Base-by-base conservation (phyloP, 2,113 vertebrate species). In the Rhinopomastus cyanomelas region DNA sequence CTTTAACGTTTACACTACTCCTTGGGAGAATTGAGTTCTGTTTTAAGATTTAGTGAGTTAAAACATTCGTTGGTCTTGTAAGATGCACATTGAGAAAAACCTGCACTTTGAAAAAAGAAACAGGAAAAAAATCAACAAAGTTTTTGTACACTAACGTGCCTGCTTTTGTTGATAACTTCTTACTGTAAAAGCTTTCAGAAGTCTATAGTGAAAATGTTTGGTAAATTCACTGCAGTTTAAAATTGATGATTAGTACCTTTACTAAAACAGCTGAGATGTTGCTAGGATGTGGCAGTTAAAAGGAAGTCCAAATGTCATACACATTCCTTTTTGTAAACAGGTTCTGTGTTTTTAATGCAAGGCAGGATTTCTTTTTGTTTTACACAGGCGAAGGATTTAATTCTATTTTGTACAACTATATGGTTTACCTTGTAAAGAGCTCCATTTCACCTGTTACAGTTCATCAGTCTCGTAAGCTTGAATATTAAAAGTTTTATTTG, bases 151-250 rank as follows among this genome's bases (percentile, higher is more conserved):
- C 97, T 96, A 93, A 97, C 66, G 97, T 98, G 97, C 97, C 97
- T 98, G 97, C 97, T 96, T 97, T 97, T 96, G 97, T 97, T 87
- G 92, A 94, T 94, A 95, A 97, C 97, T 97, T 97, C 96, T 97
- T 98, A 98, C 97, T 97, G 97, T 98, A 96, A 97, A 97, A 97
- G 96, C 97, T 96, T 97, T 97, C 96, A 92, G 88, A 97, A 97
- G 96, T 96, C 94, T 97, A 96, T 96, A 94, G 97, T 97, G 97
- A 95, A 95, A 84, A 96, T 96, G 96, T 98, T 97, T 96, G 96
- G 97, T 98, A 97, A 95, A 97, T 92, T 97, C 95, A 97, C 96
- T 97, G 97, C 96, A 85, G 92, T 96, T 96, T 96, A 92, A 96
- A 96, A 89, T 88, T 69, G 94, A 94, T 85, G 73, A 96, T 92